Conservation (phyloP, 2,113 vertebrate species). For the Dromiciops gliroides region DNA sequence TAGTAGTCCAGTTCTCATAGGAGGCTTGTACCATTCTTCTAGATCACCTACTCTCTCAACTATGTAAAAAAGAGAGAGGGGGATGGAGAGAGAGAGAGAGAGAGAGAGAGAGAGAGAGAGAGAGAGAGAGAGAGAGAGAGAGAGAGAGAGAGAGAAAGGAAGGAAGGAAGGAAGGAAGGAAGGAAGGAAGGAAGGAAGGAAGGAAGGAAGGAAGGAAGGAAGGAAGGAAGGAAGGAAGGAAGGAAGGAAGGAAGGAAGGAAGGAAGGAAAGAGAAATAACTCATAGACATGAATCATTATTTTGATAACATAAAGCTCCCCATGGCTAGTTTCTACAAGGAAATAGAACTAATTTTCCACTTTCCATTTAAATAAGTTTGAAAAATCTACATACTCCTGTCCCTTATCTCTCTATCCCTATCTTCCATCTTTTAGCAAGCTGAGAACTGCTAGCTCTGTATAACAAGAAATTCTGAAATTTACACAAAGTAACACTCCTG, state of each 20-base stretch:
- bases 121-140: too few species aligned
- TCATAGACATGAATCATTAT: neutral
- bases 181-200: neutral
- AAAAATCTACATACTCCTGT: neutral
- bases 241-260: too few species aligned
- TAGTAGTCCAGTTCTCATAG: neutral
- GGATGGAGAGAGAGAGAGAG: too few species aligned
- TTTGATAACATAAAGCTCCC: neutral
- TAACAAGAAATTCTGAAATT: neutral
- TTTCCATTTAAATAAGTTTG: neutral
- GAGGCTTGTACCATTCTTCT: neutral
- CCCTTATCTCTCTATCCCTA: neutral
- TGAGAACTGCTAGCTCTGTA: neutral
- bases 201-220: neutral
- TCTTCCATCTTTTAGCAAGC: neutral
- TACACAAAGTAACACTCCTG: neutral
- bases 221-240: neutral
- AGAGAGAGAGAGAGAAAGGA: too few species aligned
- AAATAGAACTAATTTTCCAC: neutral
- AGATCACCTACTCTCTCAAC: neutral
- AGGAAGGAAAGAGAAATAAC: neutral
- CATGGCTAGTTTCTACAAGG: neutral
- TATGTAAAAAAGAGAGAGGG: neutral
- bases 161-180: neutral
- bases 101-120: too few species aligned